Evolutionary conservation across 2,113 vertebrate species (phyloP), one percentile per base, ranked within the genome.

Genomic region (Odobenus rosmarus): DNA sequence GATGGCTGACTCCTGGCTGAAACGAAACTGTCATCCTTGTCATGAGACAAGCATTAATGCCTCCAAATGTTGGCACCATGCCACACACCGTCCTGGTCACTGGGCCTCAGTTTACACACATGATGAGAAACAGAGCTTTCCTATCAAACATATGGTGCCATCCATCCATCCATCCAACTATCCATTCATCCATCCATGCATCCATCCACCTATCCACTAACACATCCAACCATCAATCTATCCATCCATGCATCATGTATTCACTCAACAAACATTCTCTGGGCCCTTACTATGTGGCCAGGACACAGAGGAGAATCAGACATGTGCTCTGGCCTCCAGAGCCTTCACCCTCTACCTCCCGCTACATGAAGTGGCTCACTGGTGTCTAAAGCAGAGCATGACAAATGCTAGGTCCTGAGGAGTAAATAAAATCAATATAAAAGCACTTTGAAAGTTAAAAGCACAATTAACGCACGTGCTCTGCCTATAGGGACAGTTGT

Each of bases 391-490:
- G 91, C 61, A 36, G 67, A 55, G 31, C 4, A 0, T 53, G 84
- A 81, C 55, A n/a, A 72, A 82, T 3, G 23, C 93, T 5, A 42
- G 72, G n/a, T 85, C 94, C 76, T 7, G 82, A 61, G 74, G 61
- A 72, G 72, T 83, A 87, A 83, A 90, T 59, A 79, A 55, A 97
- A 95, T 93, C 83, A 86, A 89, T 64, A 53, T 12, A 93, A 93
- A 93, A 76, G 67, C 89, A 64, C 96, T 89, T 59, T 80, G 96
- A 61, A 93, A 96, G 93, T 88, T 81, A 77, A 80, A 93, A 92
- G 74, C 49, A 42, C 82, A 86, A 4, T 89, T 42, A 62, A 42
- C 1, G 3, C 6, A 1, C 0, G 7, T 0, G 71, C 62, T 46
- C 33, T 36, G 7, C 10, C 1, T 11, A 39, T 1, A 23, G 72